phyloP scores from a whole-genome alignment of 2,113 vertebrate genomes.

The Edolisoma coerulescens region DNA sequence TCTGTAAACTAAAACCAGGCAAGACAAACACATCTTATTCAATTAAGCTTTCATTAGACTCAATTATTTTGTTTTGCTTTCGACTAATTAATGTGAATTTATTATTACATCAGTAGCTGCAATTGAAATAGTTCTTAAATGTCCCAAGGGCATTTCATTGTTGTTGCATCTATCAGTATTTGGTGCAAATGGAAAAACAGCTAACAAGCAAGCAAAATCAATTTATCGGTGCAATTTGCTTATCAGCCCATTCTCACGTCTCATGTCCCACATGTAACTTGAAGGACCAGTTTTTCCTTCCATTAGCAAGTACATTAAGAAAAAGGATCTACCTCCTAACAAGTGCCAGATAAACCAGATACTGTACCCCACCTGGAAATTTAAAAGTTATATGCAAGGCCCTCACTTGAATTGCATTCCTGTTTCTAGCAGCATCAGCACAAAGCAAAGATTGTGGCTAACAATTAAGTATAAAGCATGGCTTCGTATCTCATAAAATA shows the following conservation, averaged over 20 bases:
- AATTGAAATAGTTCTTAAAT: background rate
- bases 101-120: background rate
- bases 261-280: background rate
- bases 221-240: background rate
- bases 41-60: constrained; percentile 18
- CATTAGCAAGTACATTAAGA: background rate
- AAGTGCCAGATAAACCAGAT: background rate
- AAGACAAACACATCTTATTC: background rate
- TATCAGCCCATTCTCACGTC: constrained; percentile 32
- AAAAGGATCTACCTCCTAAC: constrained; percentile 1
- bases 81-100: background rate
- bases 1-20: background rate
- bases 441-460: background rate
- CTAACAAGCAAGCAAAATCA: background rate
- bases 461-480: background rate
- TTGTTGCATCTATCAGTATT: background rate
- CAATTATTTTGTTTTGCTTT: constrained; percentile 23
- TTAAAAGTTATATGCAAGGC: background rate
- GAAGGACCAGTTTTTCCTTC: constrained; percentile 21
- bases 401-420: background rate
- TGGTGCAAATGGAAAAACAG: background rate
- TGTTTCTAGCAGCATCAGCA: background rate
- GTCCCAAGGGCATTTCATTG: background rate
- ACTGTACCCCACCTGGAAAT: background rate
- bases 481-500: background rate